Percentiles rank a stretch among this genome's conserved stretches.
These are phyloP conservation scores for Orthosia gothica DNA, from an alignment of 2,888 invertebrate species.

Conservation along the genomic window DNA sequence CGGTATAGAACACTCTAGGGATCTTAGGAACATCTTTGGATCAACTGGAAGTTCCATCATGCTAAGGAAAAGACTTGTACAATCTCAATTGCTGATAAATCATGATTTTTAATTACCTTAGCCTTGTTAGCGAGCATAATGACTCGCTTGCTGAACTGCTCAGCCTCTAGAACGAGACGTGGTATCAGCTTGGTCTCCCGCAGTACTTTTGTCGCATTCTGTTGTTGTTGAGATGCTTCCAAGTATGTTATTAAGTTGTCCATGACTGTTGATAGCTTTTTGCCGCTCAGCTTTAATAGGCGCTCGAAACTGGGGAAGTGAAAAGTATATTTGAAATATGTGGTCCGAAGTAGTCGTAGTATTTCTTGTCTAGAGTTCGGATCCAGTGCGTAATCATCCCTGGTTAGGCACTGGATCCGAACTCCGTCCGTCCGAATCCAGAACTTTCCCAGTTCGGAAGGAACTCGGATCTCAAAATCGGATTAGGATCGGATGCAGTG, in stretches of 20 bases:
- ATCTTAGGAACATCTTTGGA: too few species aligned
- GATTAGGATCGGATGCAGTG: too few species aligned
- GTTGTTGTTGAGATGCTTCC: conserved; percentile 88
- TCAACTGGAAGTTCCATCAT: too few species aligned
- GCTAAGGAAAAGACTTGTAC: too few species aligned
- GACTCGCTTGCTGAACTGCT: conserved; percentile 92
- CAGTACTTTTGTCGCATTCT: conserved; percentile 87
- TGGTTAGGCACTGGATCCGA: too few species aligned
- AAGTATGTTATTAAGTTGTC: conserved; percentile 92
- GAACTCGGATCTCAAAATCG: too few species aligned
- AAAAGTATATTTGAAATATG: neutral
- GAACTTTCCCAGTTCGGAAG: too few species aligned
- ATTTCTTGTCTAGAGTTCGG: too few species aligned
- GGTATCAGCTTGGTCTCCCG: conserved; percentile 93
- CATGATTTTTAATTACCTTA: conserved; percentile 81
- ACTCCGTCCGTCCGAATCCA: too few species aligned
- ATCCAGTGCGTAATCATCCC: too few species aligned
- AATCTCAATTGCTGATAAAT: neutral
- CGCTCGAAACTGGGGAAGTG: conserved; percentile 87
- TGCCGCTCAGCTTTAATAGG: conserved; percentile 91
- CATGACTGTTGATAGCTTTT: conserved; percentile 90
- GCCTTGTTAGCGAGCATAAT: conserved; percentile 92
- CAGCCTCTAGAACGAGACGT: conserved; percentile 92
- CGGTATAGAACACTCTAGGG: too few species aligned
- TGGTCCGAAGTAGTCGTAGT: too few species aligned